Conservation (phyloP, 2,888 invertebrate genomes). For the Sphinx pinastri region DNA sequence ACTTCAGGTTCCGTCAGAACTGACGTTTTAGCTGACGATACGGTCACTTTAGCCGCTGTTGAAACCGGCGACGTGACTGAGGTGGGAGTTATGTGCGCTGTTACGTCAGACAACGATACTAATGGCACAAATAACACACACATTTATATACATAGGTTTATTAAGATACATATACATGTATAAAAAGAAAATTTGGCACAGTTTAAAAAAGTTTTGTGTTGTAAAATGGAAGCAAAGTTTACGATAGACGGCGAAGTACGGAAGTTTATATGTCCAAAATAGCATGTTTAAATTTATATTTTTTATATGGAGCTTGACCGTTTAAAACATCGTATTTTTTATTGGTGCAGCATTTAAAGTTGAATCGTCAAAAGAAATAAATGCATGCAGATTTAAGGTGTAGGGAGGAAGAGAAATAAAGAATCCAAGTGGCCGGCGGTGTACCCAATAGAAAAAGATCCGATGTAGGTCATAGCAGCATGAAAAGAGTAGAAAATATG, state of each 20-base stretch:
- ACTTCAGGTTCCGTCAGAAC: conserved; percentile 79
- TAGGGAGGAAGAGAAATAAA: conserved; percentile 47
- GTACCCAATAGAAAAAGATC: conserved; percentile 80
- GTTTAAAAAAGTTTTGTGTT: conserved; percentile 62
- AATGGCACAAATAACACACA: conserved; percentile 36
- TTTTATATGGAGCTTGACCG: conserved; percentile 81
- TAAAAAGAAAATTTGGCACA: conserved; percentile 66
- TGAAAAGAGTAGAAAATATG: conserved; percentile 74
- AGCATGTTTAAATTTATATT: conserved; percentile 80
- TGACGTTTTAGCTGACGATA: conserved; percentile 60
- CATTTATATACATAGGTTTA: conserved; percentile 56
- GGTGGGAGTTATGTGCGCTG: conserved; percentile 80
- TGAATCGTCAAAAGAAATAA: conserved; percentile 46
- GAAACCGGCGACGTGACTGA: conserved; percentile 77
- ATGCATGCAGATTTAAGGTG: conserved; percentile 60
- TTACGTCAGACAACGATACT: conserved; percentile 83
- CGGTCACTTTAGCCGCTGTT: conserved; percentile 66
- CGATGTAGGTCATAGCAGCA: conserved; percentile 77
- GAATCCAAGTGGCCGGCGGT: conserved; percentile 53
- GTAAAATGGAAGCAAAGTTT: conserved; percentile 63
- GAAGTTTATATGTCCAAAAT: conserved; percentile 70
- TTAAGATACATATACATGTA: conserved; percentile 60
- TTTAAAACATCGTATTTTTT: conserved; percentile 70
- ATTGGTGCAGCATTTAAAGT: conserved; percentile 70
- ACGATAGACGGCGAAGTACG: conserved; percentile 43